Conservation (phyloP, 2,888 invertebrate genomes). For the Philopedon plagiatum region DNA sequence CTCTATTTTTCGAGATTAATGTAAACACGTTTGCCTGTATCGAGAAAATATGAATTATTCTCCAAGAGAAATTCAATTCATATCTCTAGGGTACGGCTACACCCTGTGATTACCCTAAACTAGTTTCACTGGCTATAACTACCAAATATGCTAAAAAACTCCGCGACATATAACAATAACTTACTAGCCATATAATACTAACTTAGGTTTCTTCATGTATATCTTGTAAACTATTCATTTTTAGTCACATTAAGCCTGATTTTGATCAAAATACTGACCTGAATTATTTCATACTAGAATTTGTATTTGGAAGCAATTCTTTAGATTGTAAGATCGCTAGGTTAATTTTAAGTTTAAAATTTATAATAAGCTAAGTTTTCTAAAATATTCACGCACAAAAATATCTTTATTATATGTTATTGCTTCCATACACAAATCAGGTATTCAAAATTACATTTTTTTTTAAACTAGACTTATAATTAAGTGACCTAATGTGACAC, state of each 20-base stretch:
- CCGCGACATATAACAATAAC: slow-evolving; percentile 66
- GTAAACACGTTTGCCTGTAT: slow-evolving; percentile 56
- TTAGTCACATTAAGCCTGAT: slow-evolving; percentile 32
- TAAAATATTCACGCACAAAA: slow-evolving; percentile 18
- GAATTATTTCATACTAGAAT: slow-evolving; percentile 20
- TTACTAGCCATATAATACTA: slow-evolving; percentile 63
- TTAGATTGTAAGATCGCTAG: slow-evolving; percentile 16
- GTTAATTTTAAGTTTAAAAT: slow-evolving; percentile 9
- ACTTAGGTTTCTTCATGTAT: slow-evolving; percentile 51
- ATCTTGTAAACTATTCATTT: slow-evolving; percentile 35
- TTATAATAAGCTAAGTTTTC: slow-evolving; percentile 9
- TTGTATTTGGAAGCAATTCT: slow-evolving; percentile 21
- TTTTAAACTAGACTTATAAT: slow-evolving; percentile 7
- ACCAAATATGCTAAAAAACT: slow-evolving; percentile 62
- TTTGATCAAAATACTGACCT: slow-evolving; percentile 46
- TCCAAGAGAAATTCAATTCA: slow-evolving; percentile 57
- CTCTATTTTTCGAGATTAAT: slow-evolving; percentile 37
- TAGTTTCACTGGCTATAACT: slow-evolving; percentile 67
- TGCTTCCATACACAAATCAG: slow-evolving; percentile 23
- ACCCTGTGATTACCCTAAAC: slow-evolving; percentile 69
- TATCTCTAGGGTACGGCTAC: slow-evolving; percentile 68
- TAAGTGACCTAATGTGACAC: slow-evolving; percentile 17
- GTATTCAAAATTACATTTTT: slow-evolving; percentile 16
- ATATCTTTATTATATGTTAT: slow-evolving; percentile 19
- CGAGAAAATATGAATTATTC: slow-evolving; percentile 55